Evolutionary conservation across 2,888 invertebrate species (phyloP).

Genomic region (Orthosia incerta): DNA sequence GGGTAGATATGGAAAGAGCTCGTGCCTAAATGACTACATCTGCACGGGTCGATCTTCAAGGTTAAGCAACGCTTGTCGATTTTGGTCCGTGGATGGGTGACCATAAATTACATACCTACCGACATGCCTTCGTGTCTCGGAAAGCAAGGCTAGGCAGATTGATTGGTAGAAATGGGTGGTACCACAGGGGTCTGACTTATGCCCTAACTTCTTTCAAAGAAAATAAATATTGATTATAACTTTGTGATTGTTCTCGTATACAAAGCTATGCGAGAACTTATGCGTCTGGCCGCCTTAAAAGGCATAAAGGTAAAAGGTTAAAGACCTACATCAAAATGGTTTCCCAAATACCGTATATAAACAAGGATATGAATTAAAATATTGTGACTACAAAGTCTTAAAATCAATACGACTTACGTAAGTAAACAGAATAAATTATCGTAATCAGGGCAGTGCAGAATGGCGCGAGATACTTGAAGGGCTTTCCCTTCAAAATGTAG

Average conservation of each 20-base stretch:
- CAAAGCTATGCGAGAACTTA: not conserved
- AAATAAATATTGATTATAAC: not conserved
- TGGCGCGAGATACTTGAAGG: not conserved
- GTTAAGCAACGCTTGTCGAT: too few relatives aligned
- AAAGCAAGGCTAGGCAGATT: too few relatives aligned
- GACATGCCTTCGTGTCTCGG: too few relatives aligned
- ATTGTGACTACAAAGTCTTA: not conserved
- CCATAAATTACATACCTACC: too few relatives aligned
- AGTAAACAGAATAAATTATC: conserved; percentile 10
- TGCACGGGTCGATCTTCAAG: too few relatives aligned
- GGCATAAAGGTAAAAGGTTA: not conserved
- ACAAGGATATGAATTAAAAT: not conserved
- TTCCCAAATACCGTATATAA: not conserved
- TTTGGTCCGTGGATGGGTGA: too few relatives aligned
- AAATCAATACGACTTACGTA: not conserved
- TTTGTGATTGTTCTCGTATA: not conserved
- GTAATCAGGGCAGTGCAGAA: conserved; percentile 2
- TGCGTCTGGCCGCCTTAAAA: not conserved
- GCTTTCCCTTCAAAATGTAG: not conserved
- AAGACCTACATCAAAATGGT: too few relatives aligned
- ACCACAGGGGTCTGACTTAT: not conserved
- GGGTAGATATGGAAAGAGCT: not conserved
- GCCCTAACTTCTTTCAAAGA: not conserved
- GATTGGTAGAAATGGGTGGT: not conserved
- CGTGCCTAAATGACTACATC: too few relatives aligned